These are phyloP conservation scores for Boloria selene DNA, from an alignment of 2,888 invertebrate species.

Conservation along the genomic window DNA sequence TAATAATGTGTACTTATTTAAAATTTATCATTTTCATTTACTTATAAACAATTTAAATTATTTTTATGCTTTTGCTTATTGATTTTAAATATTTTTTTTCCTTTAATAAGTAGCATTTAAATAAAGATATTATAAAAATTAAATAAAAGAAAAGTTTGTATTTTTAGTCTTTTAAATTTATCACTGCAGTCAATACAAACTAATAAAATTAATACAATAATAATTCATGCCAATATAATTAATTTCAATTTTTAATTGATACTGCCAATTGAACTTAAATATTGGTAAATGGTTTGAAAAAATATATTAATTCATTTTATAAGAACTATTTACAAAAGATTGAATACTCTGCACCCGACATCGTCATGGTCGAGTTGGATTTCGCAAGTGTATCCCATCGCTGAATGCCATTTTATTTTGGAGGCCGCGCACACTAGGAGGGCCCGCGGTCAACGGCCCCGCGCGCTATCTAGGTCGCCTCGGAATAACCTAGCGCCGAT, in stretches of 20 bases:
- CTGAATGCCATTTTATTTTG: slow-evolving; percentile 81
- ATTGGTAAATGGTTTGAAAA: too few relatives aligned
- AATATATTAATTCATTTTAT: slow-evolving; percentile 24
- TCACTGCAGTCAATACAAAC: too few relatives aligned
- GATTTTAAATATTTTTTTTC: too few relatives aligned
- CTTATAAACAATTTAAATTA: not conserved
- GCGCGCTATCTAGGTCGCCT: slow-evolving; percentile 79
- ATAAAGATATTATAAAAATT: not conserved
- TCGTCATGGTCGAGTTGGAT: slow-evolving; percentile 72
- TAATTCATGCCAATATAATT: too few relatives aligned
- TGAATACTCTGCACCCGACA: slow-evolving; percentile 56
- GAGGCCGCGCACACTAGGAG: slow-evolving; percentile 78
- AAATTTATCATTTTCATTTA: slow-evolving; percentile 4
- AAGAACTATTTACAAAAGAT: slow-evolving; percentile 58
- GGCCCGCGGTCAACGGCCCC: slow-evolving; percentile 82
- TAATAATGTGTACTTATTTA: slow-evolving; percentile 24
- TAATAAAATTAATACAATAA: too few relatives aligned
- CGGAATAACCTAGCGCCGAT: slow-evolving; percentile 82
- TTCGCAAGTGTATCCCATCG: slow-evolving; percentile 81
- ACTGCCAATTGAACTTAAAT: too few relatives aligned
- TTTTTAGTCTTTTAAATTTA: not conserved
- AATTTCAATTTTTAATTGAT: too few relatives aligned
- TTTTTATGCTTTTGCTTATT: not conserved
- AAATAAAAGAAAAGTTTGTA: not conserved
- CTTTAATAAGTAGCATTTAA: too few relatives aligned